Evolutionary conservation across 2,797 vertebrate species (phyloP).

Genomic region (Chloroceryle amazona): DNA sequence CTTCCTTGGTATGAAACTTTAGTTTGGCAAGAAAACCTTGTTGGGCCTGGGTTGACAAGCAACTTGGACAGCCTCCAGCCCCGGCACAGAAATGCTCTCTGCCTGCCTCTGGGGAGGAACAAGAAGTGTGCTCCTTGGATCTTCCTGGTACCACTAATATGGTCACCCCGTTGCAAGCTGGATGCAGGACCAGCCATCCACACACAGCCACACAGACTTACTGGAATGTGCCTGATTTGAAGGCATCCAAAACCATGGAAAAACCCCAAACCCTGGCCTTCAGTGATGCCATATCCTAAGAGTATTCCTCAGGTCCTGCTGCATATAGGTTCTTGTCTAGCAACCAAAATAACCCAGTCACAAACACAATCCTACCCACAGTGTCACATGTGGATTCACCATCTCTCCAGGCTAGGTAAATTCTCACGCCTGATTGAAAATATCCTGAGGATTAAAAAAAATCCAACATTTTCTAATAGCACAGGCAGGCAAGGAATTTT

Average conservation of each 20-base stretch:
- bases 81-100: not conserved
- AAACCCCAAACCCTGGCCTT: not conserved
- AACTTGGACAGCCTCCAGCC: not conserved
- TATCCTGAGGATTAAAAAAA: not conserved
- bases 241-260: not conserved
- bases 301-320: not conserved
- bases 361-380: not conserved
- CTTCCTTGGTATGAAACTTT: slow-evolving; percentile 28
- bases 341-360: not conserved
- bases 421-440: not conserved
- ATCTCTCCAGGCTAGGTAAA: not conserved
- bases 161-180: not conserved
- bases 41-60: not conserved
- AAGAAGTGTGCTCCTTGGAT: accelerated
- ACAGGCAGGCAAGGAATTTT: not conserved
- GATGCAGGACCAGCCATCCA: not conserved
- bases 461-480: not conserved
- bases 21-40: slow-evolving; percentile 6
- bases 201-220: not conserved
- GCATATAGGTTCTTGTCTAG: not conserved
- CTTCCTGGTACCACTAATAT: not conserved
- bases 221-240: not conserved
- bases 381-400: not conserved
- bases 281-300: not conserved
- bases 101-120: not conserved